Evolutionary conservation across 2,888 invertebrate species (phyloP).

Genomic region (Cephonodes hylas): DNA sequence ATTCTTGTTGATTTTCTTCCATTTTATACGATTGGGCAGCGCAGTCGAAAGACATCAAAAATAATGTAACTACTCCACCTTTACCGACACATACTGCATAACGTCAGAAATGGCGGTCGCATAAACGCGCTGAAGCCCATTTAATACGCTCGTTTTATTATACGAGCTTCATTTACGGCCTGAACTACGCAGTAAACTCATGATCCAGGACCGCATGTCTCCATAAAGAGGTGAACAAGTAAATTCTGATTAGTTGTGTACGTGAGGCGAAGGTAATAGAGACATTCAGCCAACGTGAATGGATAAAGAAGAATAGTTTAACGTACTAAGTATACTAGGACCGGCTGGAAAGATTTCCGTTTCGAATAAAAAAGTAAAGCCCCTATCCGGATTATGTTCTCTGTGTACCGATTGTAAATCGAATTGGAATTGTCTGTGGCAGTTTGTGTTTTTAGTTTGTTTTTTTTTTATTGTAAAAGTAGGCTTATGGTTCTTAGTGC

Average conservation of each 20-base stretch:
- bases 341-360: neutral
- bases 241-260: constrained; percentile 5
- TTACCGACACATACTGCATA: neutral
- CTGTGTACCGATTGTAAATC: too few relatives aligned
- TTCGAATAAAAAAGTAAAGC: neutral
- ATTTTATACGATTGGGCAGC: neutral
- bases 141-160: constrained; percentile 24
- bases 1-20: neutral
- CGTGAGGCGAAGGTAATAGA: constrained; percentile 4
- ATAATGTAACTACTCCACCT: neutral
- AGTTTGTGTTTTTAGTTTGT: too few relatives aligned
- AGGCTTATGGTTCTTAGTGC: too few relatives aligned
- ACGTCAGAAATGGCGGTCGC: constrained; percentile 5
- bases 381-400: too few relatives aligned
- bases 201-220: constrained; percentile 1
- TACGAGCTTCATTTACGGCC: constrained; percentile 23
- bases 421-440: too few relatives aligned
- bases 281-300: neutral
- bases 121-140: constrained; percentile 16
- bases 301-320: neutral
- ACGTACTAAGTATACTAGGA: neutral
- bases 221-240: constrained; percentile 7
- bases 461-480: too few relatives aligned
- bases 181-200: constrained; percentile 1
- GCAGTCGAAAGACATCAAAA: neutral